These are phyloP conservation scores for Bubo scandiacus DNA, from an alignment of 2,113 vertebrate genomes.

Conservation along the genomic window DNA sequence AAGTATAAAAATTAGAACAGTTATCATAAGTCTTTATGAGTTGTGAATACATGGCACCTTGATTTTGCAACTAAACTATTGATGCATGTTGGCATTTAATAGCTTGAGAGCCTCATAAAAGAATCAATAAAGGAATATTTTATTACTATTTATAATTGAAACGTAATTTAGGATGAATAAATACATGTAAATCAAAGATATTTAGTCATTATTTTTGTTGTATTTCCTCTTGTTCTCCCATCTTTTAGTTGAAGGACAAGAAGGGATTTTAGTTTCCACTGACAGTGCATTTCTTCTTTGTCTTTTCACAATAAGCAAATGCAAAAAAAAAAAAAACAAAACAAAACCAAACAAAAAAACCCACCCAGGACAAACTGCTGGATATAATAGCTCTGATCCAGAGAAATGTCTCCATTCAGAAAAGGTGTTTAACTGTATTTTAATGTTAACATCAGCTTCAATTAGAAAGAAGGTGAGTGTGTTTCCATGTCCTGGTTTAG, in stretches of 20 bases:
- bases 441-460: background rate
- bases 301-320: background rate
- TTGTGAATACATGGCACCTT: background rate
- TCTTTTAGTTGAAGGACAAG: background rate
- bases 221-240: background rate
- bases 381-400: background rate
- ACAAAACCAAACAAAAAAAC: background rate
- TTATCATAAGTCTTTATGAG: background rate
- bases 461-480: background rate
- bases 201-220: background rate
- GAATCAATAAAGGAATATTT: background rate
- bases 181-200: background rate
- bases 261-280: background rate
- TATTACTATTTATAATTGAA: background rate
- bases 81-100: background rate
- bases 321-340: background rate
- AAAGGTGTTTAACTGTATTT: background rate
- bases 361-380: background rate
- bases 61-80: background rate
- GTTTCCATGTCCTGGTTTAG: background rate
- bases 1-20: background rate
- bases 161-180: background rate
- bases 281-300: background rate
- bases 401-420: background rate
- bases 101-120: background rate